Evolutionary conservation across 2,797 vertebrate species (phyloP).

Genomic region (Diplodus puntazzo): DNA sequence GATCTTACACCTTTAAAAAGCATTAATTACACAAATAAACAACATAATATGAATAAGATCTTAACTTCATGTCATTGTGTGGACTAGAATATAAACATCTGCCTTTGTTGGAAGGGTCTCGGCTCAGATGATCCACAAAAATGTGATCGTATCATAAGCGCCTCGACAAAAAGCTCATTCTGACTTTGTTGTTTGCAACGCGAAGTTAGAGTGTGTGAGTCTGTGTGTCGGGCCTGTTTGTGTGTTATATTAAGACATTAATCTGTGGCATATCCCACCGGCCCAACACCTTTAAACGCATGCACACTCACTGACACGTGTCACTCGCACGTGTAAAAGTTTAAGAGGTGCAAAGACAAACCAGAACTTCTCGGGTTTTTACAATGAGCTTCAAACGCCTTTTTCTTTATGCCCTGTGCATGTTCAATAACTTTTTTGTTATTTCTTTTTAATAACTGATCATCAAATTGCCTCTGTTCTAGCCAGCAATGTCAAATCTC

Average conservation of each 20-base stretch:
- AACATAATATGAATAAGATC: background rate
- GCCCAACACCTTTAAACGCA: constrained; percentile 21
- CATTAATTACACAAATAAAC: background rate
- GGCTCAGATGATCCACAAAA: background rate
- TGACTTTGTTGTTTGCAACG: background rate
- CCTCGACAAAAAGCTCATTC: background rate
- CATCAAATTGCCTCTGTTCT: background rate
- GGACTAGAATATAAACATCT: background rate
- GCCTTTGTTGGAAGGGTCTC: background rate
- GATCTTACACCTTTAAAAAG: background rate
- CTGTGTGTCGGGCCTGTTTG: constrained; percentile 15
- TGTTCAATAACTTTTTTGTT: background rate
- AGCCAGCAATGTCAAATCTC: background rate
- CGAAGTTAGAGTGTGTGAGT: background rate
- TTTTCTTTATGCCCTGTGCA: background rate
- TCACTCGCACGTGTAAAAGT: background rate
- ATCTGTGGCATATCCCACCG: constrained; percentile 35
- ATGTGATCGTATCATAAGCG: background rate
- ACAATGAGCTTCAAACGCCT: background rate
- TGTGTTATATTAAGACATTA: constrained; percentile 45
- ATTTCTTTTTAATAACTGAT: background rate
- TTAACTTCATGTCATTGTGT: background rate
- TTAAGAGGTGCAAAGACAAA: background rate
- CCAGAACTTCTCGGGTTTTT: background rate
- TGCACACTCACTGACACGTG: constrained; percentile 41